phyloP scores from a whole-genome alignment of 2,797 vertebrate genomes.

The Sebastes trivittatus region DNA sequence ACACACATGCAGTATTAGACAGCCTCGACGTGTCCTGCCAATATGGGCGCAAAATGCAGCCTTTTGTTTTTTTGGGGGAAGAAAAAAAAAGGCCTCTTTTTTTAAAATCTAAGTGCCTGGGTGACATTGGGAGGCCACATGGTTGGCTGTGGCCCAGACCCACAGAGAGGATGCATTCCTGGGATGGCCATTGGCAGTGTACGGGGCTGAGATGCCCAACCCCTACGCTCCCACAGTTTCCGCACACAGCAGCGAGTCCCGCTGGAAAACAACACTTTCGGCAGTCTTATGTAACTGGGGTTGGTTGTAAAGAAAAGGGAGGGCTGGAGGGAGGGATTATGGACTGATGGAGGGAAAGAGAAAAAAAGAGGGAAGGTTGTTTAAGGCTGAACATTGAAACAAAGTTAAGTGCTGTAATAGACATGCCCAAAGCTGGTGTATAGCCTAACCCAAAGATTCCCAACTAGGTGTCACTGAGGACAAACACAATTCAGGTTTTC shows the following conservation, averaged over 20 bases:
- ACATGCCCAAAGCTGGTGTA: conserved; percentile 13
- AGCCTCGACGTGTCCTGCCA: conserved; percentile 55
- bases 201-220: conserved; percentile 63
- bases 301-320: conserved; percentile 49
- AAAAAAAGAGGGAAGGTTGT: conserved; percentile 33
- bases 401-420: conserved; percentile 45
- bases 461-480: background rate
- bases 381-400: conserved; percentile 46
- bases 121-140: conserved; percentile 78
- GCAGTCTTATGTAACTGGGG: conserved; percentile 68
- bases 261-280: conserved; percentile 60
- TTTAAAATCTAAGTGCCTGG: conserved; percentile 24
- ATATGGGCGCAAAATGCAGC: conserved; percentile 55
- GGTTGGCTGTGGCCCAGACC: conserved; percentile 73
- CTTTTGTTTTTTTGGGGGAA: conserved; percentile 51
- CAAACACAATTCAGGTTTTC: background rate
- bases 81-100: background rate
- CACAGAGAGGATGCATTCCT: conserved; percentile 76
- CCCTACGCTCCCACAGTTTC: conserved; percentile 64
- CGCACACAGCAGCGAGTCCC: conserved; percentile 61
- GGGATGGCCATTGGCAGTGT: conserved; percentile 68
- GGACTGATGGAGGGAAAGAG: conserved; percentile 21
- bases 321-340: conserved; percentile 51
- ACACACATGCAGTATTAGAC: conserved; percentile 51
- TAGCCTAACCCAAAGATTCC: background rate